Percentiles rank a stretch among this genome's conserved stretches.
These are phyloP conservation scores for Drosophila nigrodunni DNA, from an alignment of 1,140 invertebrate species.

Conservation along the genomic window DNA sequence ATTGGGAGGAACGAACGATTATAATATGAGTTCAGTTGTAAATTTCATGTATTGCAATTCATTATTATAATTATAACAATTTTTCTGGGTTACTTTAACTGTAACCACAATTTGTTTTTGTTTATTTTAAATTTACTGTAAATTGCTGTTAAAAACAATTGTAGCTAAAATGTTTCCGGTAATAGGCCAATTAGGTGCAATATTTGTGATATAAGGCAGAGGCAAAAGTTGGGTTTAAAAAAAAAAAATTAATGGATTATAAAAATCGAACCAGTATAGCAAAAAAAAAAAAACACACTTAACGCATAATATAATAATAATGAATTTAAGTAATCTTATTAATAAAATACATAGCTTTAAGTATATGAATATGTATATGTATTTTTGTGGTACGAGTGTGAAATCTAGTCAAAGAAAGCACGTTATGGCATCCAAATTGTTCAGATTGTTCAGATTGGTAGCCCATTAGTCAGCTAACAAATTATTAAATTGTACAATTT, in stretches of 20 bases:
- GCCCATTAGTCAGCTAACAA: slow-evolving; percentile 21
- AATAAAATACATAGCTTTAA: slow-evolving; percentile 36
- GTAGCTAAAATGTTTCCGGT: slow-evolving; percentile 69
- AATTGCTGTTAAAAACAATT: slow-evolving; percentile 49
- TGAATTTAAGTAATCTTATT: slow-evolving; percentile 3
- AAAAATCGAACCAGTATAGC: slow-evolving; percentile 18
- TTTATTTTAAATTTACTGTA: slow-evolving; percentile 23
- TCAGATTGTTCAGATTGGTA: slow-evolving; percentile 39
- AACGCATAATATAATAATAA: slow-evolving; percentile 17
- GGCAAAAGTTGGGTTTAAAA: slow-evolving; percentile 5
- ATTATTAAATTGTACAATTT: slow-evolving; percentile 19
- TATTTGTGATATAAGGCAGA: slow-evolving; percentile 81
- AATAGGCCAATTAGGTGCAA: slow-evolving; percentile 83
- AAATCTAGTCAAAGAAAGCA: slow-evolving; percentile 73
- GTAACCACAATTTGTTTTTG: background rate
- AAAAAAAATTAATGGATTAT: slow-evolving; percentile 6
- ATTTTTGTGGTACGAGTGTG: slow-evolving; percentile 66
- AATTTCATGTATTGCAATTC: slow-evolving; percentile 16
- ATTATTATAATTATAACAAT: slow-evolving; percentile 10
- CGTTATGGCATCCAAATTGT: slow-evolving; percentile 46
- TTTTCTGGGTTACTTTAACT: background rate
- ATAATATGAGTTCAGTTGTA: slow-evolving; percentile 11
- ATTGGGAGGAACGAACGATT: background rate
- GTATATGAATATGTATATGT: slow-evolving; percentile 24
- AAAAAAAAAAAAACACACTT: slow-evolving; percentile 13